phyloP scores from a whole-genome alignment of 2,888 invertebrate genomes.

The Xanthorhoe designata region DNA sequence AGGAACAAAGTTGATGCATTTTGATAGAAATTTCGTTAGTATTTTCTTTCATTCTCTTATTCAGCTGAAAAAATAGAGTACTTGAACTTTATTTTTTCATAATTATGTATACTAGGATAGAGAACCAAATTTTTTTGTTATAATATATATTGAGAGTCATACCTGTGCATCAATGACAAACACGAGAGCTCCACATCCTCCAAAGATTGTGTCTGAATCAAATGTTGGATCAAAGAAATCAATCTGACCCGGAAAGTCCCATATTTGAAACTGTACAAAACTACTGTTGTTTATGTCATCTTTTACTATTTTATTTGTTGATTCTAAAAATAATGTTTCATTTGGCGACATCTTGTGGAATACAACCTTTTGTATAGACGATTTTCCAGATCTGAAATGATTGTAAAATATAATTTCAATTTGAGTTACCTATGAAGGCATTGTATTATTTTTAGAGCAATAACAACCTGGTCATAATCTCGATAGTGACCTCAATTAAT shows the following conservation, averaged over 20 bases:
- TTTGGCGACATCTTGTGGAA: constrained; percentile 99
- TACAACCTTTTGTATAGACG: constrained; percentile 99
- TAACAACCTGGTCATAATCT: not conserved
- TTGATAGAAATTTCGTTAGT: no score
- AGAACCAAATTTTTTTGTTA: not conserved
- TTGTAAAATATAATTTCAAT: constrained; percentile 4
- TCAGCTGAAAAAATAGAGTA: no score
- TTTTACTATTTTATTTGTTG: constrained; percentile 99
- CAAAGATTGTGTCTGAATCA: constrained; percentile 98
- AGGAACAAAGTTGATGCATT: not conserved
- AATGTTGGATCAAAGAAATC: constrained; percentile 98
- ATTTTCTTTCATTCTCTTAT: no score
- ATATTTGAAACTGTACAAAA: constrained; percentile 99
- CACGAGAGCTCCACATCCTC: constrained; percentile 98
- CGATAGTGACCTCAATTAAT: constrained; percentile 15
- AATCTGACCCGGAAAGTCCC: constrained; percentile 99
- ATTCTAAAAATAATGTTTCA: constrained; percentile 99
- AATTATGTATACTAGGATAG: no score
- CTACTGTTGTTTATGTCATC: constrained; percentile 98
- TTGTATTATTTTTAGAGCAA: not conserved
- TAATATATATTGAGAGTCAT: constrained; percentile 34
- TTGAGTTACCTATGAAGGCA: not conserved
- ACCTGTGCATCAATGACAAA: constrained; percentile 99
- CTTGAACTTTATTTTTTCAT: no score
- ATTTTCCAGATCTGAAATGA: constrained; percentile 96